These are phyloP conservation scores for Rhadinocentrus ornatus DNA, from an alignment of 2,797 vertebrate genomes.

Conservation along the genomic window DNA sequence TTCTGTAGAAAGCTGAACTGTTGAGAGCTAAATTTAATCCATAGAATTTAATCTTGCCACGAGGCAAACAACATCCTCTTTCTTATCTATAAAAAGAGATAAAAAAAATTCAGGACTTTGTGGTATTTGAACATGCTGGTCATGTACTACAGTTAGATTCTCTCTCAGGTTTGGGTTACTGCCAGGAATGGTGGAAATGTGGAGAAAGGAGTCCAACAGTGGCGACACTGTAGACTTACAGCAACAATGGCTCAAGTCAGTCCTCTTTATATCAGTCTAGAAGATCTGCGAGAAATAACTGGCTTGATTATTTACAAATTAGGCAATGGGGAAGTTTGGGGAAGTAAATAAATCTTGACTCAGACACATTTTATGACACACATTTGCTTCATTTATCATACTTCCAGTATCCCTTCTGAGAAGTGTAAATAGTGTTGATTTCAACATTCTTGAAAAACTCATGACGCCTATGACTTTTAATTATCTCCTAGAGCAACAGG, in stretches of 20 bases:
- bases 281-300: slow-evolving; percentile 27
- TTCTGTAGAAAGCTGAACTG: slow-evolving; percentile 6
- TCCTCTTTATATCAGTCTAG: slow-evolving; percentile 2
- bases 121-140: neutral
- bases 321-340: slow-evolving; percentile 30
- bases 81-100: slow-evolving; percentile 17
- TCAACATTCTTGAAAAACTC: slow-evolving; percentile 59
- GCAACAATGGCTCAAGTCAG: neutral
- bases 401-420: slow-evolving; percentile 23
- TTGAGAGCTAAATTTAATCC: slow-evolving; percentile 37
- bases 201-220: neutral
- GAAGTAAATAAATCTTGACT: slow-evolving; percentile 25
- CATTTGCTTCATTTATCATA: slow-evolving; percentile 33
- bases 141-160: neutral
- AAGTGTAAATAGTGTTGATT: slow-evolving; percentile 58
- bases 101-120: neutral
- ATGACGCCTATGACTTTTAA: slow-evolving; percentile 52
- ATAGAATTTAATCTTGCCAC: slow-evolving; percentile 18
- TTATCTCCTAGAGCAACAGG: slow-evolving; percentile 44
- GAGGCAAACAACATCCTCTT: slow-evolving; percentile 11
- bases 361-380: slow-evolving; percentile 18
- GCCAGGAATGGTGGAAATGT: neutral
- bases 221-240: neutral
- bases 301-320: slow-evolving; percentile 17
- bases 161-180: slow-evolving; percentile 12